Percentiles rank a stretch among this genome's conserved stretches.
These are phyloP conservation scores for Mya arenaria DNA, from an alignment of 1,140 invertebrate species.

Conservation along the genomic window DNA sequence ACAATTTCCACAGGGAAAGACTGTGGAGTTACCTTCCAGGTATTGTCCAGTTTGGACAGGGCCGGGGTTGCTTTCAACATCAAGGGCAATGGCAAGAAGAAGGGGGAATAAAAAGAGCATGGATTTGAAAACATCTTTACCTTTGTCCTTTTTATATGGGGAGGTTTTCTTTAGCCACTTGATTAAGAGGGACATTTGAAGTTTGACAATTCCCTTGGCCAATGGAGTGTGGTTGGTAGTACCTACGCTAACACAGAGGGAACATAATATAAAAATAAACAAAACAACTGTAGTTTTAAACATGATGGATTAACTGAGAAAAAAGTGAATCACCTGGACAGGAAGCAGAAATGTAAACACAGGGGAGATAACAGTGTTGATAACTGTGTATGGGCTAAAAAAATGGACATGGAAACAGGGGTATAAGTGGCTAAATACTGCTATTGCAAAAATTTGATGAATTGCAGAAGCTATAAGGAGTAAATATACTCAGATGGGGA, in stretches of 20 bases:
- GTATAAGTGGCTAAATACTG: too few relatives aligned
- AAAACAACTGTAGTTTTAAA: neutral
- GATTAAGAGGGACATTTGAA: neutral
- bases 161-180: neutral
- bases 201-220: neutral
- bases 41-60: neutral
- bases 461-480: too few relatives aligned
- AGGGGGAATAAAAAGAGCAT: neutral
- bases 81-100: neutral
- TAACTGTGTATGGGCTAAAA: too few relatives aligned
- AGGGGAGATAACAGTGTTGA: too few relatives aligned
- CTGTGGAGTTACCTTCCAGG: slow-evolving; percentile 9
- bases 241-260: neutral
- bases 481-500: too few relatives aligned
- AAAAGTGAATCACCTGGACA: neutral
- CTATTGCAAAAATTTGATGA: too few relatives aligned
- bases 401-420: too few relatives aligned
- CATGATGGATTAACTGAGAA: neutral
- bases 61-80: slow-evolving; percentile 7
- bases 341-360: neutral
- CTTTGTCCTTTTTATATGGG: neutral
- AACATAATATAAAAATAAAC: neutral
- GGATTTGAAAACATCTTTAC: neutral
- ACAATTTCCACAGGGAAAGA: slow-evolving; percentile 27
- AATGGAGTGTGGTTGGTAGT: neutral